Conservation (phyloP, 1,140 invertebrate species). For the Trigoniulus corallinus region DNA sequence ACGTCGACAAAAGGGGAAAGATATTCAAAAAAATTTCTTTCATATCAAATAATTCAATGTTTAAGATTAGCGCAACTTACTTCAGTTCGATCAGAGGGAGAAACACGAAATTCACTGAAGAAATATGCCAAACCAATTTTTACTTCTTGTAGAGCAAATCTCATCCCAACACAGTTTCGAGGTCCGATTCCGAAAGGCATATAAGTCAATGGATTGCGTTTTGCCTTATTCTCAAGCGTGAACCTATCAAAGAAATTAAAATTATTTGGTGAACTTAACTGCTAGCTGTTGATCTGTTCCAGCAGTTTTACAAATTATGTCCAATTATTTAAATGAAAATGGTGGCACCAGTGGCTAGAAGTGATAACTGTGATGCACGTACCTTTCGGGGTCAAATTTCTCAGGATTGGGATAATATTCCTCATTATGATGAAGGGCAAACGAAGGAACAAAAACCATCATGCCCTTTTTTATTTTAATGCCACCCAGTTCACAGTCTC, state of each 20-base stretch:
- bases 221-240: conserved; percentile 20
- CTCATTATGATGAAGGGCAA: conserved; percentile 38
- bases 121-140: conserved; percentile 22
- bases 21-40: background rate
- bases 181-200: conserved; percentile 39
- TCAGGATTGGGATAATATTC: conserved; percentile 37
- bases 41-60: background rate
- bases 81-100: conserved; percentile 4
- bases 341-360: too few relatives aligned
- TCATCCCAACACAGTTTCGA: conserved; percentile 41
- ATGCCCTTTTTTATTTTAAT: conserved; percentile 27
- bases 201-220: conserved; percentile 30
- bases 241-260: too few relatives aligned
- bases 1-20: background rate
- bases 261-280: too few relatives aligned
- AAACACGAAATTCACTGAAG: conserved; percentile 6
- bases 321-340: too few relatives aligned
- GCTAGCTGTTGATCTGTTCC: too few relatives aligned
- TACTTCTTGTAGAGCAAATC: conserved; percentile 32
- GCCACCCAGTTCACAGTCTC: conserved; percentile 16
- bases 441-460: conserved; percentile 28
- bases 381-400: conserved; percentile 40
- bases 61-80: background rate
- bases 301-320: too few relatives aligned
- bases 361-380: too few relatives aligned